Conservation (phyloP, 2,113 vertebrate species). For the cattle (Bos taurus) region DNA sequence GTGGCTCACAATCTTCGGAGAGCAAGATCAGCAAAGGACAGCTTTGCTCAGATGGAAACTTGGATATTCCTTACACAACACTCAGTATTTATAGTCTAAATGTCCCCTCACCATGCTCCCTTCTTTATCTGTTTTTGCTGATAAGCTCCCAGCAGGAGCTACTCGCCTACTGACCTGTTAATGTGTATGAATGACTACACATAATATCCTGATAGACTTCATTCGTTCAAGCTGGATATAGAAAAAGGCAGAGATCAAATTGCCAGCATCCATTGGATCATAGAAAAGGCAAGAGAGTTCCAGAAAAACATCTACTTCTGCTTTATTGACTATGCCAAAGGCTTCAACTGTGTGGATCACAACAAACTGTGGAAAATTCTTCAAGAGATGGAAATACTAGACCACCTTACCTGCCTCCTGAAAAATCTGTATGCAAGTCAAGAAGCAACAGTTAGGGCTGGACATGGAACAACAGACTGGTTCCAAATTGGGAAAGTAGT, state of each 20-base stretch:
- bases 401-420: background rate
- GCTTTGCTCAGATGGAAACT: background rate
- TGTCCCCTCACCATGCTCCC: background rate
- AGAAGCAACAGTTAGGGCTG: background rate
- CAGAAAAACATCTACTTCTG: background rate
- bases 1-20: background rate
- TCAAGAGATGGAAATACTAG: background rate
- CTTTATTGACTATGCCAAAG: background rate
- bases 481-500: background rate
- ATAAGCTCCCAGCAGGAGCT: background rate
- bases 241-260: background rate
- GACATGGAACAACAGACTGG: background rate
- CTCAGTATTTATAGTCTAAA: background rate
- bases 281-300: background rate
- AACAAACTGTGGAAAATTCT: background rate
- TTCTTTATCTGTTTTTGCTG: background rate
- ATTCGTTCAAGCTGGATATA: background rate
- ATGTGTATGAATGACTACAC: background rate
- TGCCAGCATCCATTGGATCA: background rate
- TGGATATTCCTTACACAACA: background rate
- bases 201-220: background rate
- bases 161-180: background rate
- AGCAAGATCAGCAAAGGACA: background rate
- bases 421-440: background rate
- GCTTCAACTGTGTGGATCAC: background rate